These are phyloP conservation scores for Ammodytes marinus DNA, from an alignment of 2,113 vertebrate genomes.

Conservation along the genomic window DNA sequence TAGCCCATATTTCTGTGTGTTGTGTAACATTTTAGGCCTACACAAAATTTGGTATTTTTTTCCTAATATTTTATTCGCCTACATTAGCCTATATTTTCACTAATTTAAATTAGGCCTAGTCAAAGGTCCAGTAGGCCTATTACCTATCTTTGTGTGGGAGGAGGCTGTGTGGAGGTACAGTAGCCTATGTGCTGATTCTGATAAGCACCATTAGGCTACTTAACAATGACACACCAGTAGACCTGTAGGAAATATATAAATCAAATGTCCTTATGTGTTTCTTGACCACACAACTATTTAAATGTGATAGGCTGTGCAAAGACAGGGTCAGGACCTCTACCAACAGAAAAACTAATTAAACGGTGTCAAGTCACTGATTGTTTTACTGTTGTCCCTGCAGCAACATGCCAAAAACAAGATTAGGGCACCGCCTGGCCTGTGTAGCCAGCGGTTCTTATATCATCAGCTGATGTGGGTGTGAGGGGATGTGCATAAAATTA, in stretches of 20 bases:
- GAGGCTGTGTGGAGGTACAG: slow-evolving; percentile 10
- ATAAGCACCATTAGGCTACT: slow-evolving; percentile 5
- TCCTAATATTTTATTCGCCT: background rate
- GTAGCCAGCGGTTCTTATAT: slow-evolving; percentile 43
- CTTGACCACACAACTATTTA: slow-evolving; percentile 10
- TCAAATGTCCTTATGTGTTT: background rate
- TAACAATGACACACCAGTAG: background rate
- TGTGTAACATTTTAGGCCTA: too few relatives aligned
- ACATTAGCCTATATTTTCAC: too few relatives aligned
- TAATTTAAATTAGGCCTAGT: too few relatives aligned
- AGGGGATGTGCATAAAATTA: slow-evolving; percentile 52
- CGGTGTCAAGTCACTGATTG: slow-evolving; percentile 15
- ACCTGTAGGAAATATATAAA: slow-evolving; percentile 9
- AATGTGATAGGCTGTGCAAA: slow-evolving; percentile 22
- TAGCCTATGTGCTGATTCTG: slow-evolving; percentile 3
- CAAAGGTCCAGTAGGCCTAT: too few relatives aligned
- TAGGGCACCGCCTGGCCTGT: slow-evolving; percentile 18
- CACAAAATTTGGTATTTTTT: too few relatives aligned
- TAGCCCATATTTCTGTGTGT: too few relatives aligned
- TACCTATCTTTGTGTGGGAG: background rate
- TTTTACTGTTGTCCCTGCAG: slow-evolving; percentile 12
- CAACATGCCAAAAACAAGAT: slow-evolving; percentile 34
- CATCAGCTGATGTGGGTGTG: slow-evolving; percentile 50
- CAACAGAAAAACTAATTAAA: background rate
- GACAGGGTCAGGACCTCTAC: background rate